phyloP scores from a whole-genome alignment of 2,113 vertebrate genomes.

The Gallinago media region DNA sequence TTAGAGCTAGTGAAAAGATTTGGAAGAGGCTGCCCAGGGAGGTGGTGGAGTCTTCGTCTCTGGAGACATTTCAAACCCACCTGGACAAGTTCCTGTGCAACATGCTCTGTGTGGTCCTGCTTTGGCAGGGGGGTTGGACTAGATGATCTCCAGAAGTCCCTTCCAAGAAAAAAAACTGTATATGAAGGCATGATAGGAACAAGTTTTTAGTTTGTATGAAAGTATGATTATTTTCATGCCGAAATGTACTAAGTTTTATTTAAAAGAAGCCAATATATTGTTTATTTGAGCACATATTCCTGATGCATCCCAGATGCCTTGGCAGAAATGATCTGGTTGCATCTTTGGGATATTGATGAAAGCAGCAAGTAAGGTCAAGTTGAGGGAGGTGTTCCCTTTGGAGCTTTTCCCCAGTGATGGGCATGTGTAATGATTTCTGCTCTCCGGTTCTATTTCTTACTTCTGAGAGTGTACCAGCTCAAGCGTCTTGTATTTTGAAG shows the following conservation, averaged over 20 bases:
- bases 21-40: too few relatives aligned
- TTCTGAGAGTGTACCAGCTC: neutral
- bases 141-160: too few relatives aligned
- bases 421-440: neutral
- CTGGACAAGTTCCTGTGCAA: too few relatives aligned
- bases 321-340: neutral
- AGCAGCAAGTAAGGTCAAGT: neutral
- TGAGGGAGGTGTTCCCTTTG: neutral
- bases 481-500: neutral
- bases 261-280: neutral
- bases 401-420: rapidly evolving
- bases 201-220: neutral
- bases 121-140: too few relatives aligned
- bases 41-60: too few relatives aligned
- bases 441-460: neutral
- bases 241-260: neutral
- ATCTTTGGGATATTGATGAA: neutral
- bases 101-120: too few relatives aligned
- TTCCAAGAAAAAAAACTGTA: neutral
- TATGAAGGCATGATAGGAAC: neutral
- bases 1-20: too few relatives aligned
- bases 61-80: too few relatives aligned
- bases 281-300: neutral
- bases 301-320: neutral
- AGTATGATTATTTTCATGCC: neutral